Conservation (phyloP, 2,113 vertebrate species). For the Xyrauchen texanus region DNA sequence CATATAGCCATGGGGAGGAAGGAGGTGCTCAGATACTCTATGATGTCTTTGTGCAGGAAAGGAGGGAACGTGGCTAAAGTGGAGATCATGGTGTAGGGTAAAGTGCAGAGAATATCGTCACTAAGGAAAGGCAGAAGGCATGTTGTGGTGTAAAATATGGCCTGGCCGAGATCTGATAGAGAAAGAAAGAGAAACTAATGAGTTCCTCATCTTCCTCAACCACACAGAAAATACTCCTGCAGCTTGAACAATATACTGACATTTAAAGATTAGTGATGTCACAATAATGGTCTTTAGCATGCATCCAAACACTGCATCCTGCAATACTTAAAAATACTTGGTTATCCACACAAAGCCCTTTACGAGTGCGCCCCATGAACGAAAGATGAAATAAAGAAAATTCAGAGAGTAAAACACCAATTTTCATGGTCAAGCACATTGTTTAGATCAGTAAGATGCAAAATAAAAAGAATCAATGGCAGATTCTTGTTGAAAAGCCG, state of each 20-base stretch:
- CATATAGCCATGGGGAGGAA: conserved; percentile 99
- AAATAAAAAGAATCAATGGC: too few relatives aligned
- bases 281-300: too few relatives aligned
- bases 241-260: too few relatives aligned
- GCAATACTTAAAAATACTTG: neutral
- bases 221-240: conserved; percentile 3
- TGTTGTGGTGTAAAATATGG: conserved; percentile 99
- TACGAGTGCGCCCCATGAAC: too few relatives aligned
- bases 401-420: too few relatives aligned
- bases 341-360: too few relatives aligned
- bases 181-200: conserved; percentile 51
- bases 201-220: neutral
- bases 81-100: conserved; percentile 99
- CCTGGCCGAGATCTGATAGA: conserved; percentile 97
- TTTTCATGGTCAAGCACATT: too few relatives aligned
- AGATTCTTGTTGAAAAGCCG: too few relatives aligned
- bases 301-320: too few relatives aligned
- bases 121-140: conserved; percentile 98
- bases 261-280: too few relatives aligned
- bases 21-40: conserved; percentile 98
- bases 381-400: too few relatives aligned
- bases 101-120: conserved; percentile 98
- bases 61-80: conserved; percentile 98
- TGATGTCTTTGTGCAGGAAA: conserved; percentile 99
- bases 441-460: too few relatives aligned